Base-by-base conservation (phyloP, 1,140 invertebrate species). In the Calephelis nemesis region DNA sequence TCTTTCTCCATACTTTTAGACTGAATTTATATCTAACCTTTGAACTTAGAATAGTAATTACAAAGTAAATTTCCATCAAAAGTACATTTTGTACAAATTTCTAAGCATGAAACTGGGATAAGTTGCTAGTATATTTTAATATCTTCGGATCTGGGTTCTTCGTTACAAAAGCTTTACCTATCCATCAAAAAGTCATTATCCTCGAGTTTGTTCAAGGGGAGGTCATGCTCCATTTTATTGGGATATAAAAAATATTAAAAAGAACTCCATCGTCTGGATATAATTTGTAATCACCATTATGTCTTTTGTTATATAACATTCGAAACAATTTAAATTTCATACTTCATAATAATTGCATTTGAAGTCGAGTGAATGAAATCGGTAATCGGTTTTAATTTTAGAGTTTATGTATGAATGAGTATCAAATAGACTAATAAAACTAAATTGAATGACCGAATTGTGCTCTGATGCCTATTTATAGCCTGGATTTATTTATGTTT, bases 111-210 rank as follows among this genome's bases (percentile, higher is more conserved):
- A 45, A 45, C 42, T 45, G 8, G 42, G 42, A 45, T 45, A 4
- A 45, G 42, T 45, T 45, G 8, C 8, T 45, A 7, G 6, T 45
- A 45, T 45, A 9, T 45, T 45, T 45, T 45, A 45, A 45, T 45
- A 45, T 7, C 42, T 9, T 45, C 42, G 42, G 42, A 45, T 45
- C 30, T n/a, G 12, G 7, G 39, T 39, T 30, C 54, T 60, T 60
- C 39, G 11, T 60, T 60, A 60, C 15, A 40, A 19, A 11, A n/a
- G 54, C 30, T 11, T 60, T 60, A 60, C 54, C 42, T 45, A 60
- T 60, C 54, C 30, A 60, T 60, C 54, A 60, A 60, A 60, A 60
- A 60, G 54, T 60, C 54, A 60, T 60, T 60, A 60, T 60, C 54
- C 54, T 60, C 54, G 54, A 40, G 54, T 60, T 60, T n/a, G 54